Evolutionary conservation across 2,888 invertebrate genomes (phyloP).

Genomic region (Odontomyia ornata): DNA sequence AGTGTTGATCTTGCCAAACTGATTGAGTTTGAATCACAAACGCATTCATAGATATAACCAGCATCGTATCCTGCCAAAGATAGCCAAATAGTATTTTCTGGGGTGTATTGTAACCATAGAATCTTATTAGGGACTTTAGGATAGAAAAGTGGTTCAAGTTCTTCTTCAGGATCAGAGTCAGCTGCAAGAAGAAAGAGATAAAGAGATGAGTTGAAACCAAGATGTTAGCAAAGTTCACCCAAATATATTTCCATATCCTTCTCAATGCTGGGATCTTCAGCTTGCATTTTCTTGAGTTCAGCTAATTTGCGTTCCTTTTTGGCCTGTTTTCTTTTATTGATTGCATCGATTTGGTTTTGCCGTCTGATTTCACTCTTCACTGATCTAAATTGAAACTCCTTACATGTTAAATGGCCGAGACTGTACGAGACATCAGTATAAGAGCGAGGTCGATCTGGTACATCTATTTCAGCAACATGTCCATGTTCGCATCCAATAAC

Average conservation of each 20-base stretch:
- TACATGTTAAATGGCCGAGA: conserved; percentile 59
- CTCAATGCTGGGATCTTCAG: conserved; percentile 69
- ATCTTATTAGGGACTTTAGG: conserved; percentile 69
- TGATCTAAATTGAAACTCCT: conserved; percentile 66
- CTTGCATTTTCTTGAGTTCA: conserved; percentile 69
- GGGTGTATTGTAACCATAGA: conserved; percentile 68
- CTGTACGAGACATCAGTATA: conserved; percentile 66
- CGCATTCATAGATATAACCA: conserved; percentile 73
- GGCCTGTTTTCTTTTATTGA: conserved; percentile 66
- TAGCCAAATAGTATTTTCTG: conserved; percentile 68
- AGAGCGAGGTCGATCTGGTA: conserved; percentile 63
- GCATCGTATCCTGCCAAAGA: conserved; percentile 73
- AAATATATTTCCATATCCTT: conserved; percentile 71
- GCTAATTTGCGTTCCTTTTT: conserved; percentile 67
- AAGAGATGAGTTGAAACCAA: background rate
- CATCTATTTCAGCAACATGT: conserved; percentile 66
- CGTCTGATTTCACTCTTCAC: conserved; percentile 70
- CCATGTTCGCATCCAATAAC: conserved; percentile 69
- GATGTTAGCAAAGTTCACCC: too few species aligned
- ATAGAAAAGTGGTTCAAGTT: conserved; percentile 66
- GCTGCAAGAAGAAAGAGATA: conserved; percentile 60
- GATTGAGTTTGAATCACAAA: conserved; percentile 64
- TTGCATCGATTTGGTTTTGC: conserved; percentile 69
- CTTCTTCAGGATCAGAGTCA: conserved; percentile 69
- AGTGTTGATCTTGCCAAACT: conserved; percentile 64